Percentiles rank a stretch among this genome's conserved stretches.
phyloP scores from a whole-genome alignment of 2,113 vertebrate species.

The Crotalus tigris region DNA sequence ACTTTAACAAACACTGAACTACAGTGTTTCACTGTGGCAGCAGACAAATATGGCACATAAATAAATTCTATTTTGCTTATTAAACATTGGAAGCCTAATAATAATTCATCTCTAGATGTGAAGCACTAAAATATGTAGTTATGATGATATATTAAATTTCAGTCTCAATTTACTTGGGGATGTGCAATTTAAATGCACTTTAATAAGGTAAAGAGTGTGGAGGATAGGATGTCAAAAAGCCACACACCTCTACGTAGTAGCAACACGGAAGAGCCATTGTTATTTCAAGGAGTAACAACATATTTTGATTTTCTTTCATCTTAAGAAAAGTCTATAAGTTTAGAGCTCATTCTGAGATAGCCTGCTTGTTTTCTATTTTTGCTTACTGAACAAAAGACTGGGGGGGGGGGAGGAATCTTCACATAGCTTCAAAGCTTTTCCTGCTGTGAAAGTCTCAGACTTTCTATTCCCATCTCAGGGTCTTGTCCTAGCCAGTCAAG shows the following conservation, averaged over 20 bases:
- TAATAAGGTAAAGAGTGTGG: background rate
- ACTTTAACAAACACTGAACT: background rate
- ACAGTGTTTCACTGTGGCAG: background rate
- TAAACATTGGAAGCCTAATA: background rate
- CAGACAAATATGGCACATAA: background rate
- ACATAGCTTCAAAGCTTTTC: background rate
- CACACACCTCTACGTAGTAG: background rate
- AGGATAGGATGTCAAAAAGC: background rate
- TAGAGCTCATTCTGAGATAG: background rate
- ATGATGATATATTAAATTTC: background rate
- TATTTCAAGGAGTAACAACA: background rate
- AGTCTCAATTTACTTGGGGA: background rate
- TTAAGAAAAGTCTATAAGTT: background rate
- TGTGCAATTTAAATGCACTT: background rate
- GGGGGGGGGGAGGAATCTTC: background rate
- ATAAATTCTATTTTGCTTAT: background rate
- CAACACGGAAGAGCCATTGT: background rate
- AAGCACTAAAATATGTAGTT: background rate
- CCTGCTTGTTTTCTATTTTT: background rate
- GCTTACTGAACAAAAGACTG: background rate
- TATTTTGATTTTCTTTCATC: background rate
- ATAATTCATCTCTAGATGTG: background rate
- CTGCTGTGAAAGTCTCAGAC: background rate
- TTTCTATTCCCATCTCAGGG: background rate
- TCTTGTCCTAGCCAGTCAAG: background rate